These are phyloP conservation scores for Austrofundulus limnaeus DNA, from an alignment of 2,113 vertebrate species.

Conservation along the genomic window DNA sequence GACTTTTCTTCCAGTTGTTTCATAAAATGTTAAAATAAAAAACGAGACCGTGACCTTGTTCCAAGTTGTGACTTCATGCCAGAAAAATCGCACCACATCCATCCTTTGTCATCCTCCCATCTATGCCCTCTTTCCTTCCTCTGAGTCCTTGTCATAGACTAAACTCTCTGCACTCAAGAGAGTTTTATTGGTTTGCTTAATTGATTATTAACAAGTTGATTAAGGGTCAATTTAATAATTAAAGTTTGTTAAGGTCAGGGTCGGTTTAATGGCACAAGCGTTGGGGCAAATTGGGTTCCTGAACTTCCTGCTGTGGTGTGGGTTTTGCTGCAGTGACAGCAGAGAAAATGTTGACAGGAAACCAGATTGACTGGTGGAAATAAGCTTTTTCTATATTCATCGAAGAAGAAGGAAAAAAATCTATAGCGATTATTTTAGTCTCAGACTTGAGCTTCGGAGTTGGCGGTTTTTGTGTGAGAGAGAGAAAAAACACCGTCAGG, in stretches of 20 bases:
- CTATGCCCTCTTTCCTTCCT: slow-evolving; percentile 15
- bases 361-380: slow-evolving; percentile 12
- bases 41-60: background rate
- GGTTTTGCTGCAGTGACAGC: slow-evolving; percentile 25
- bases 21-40: background rate
- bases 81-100: no score
- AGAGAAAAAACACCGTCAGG: slow-evolving; percentile 5
- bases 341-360: background rate
- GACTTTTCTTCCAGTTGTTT: no score
- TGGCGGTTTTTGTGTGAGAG: slow-evolving; percentile 3
- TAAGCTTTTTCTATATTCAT: slow-evolving; percentile 13
- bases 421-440: background rate
- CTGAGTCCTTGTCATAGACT: slow-evolving; percentile 59
- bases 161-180: slow-evolving; percentile 55
- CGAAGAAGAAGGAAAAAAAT: slow-evolving; percentile 2
- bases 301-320: slow-evolving; percentile 18
- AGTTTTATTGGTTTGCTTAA: slow-evolving; percentile 77
- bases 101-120: background rate
- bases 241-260: slow-evolving; percentile 75
- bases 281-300: no score
- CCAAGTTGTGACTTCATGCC: background rate
- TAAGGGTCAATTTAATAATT: slow-evolving; percentile 81
- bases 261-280: slow-evolving; percentile 61
- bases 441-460: background rate
- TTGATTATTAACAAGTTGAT: slow-evolving; percentile 81